A percentile compares a stretch with the other conserved stretches of the same genome.
Conservation (phyloP, 2,888 invertebrate species). For the Drosophila formosana region DNA sequence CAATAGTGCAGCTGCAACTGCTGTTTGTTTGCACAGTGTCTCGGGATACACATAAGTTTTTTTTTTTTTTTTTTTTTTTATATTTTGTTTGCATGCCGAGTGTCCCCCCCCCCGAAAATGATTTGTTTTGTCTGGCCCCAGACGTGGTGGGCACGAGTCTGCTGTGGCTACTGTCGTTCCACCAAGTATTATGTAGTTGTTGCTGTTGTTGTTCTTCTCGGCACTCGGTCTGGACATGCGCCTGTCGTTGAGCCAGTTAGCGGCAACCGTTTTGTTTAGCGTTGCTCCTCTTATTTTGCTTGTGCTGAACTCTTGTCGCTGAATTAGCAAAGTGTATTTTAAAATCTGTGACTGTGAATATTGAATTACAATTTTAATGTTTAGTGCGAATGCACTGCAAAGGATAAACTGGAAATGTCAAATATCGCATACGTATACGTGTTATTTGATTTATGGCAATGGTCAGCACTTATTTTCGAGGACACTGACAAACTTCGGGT, state of each 20-base stretch:
- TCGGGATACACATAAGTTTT: slow-evolving; percentile 26
- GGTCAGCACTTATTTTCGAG: slow-evolving; percentile 2
- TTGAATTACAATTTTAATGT: slow-evolving; percentile 37
- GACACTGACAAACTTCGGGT: not conserved
- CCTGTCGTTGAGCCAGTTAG: slow-evolving; percentile 19
- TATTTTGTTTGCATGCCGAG: slow-evolving; percentile 32
- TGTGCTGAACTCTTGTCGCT: slow-evolving; percentile 13
- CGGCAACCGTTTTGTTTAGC: slow-evolving; percentile 8
- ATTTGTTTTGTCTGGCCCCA: slow-evolving; percentile 79
- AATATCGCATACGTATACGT: not conserved
- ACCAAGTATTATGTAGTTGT: not conserved
- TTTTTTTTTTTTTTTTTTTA: slow-evolving; percentile 31
- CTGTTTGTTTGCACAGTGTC: slow-evolving; percentile 68
- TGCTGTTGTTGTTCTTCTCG: slow-evolving; percentile 1
- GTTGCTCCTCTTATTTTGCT: slow-evolving; percentile 8
- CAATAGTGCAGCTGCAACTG: slow-evolving; percentile 42
- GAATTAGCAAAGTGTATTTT: slow-evolving; percentile 25
- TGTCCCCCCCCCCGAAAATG: slow-evolving; percentile 49
- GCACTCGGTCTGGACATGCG: slow-evolving; percentile 47
- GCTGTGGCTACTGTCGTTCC: not conserved
- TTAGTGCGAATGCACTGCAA: slow-evolving; percentile 14
- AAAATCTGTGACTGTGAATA: slow-evolving; percentile 36
- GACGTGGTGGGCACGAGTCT: slow-evolving; percentile 31
- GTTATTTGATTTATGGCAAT: not conserved
- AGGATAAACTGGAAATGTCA: not conserved